Conservation (phyloP, 30 jellyfish, hydroid and myxozoan genomes). For the Phacellophora camtschatica region DNA sequence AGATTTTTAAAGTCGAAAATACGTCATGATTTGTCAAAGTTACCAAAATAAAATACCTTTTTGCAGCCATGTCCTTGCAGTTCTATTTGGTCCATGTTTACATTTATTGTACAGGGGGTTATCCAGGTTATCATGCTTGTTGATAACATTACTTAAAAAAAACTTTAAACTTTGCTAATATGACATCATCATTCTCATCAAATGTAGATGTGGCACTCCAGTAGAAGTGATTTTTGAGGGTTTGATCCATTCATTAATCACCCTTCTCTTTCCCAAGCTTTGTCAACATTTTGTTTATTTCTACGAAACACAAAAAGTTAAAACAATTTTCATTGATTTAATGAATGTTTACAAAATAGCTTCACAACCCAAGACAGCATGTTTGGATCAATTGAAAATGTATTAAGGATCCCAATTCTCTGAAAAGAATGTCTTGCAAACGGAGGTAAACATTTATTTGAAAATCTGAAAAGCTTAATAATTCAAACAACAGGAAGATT, state of each 20-base stretch:
- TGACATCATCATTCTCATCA: conserved; percentile 22
- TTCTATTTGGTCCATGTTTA: not conserved
- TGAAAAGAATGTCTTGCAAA: no score
- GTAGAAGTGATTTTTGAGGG: conserved; percentile 16
- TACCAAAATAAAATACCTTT: no score
- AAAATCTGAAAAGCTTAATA: no score
- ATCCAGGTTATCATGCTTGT: conserved; percentile 23
- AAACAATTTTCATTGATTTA: no score
- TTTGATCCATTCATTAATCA: conserved; percentile 7
- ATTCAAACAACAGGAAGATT: not conserved
- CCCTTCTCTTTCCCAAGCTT: not conserved
- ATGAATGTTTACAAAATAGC: no score
- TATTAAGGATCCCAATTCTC: no score
- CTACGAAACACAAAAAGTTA: no score
- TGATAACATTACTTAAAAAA: not conserved
- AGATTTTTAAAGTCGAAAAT: no score
- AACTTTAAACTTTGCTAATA: conserved; percentile 21
- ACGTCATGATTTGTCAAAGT: no score
- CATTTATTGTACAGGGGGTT: conserved; percentile 12
- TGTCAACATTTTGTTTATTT: not conserved
- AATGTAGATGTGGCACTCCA: conserved; percentile 46
- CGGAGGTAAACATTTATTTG: no score
- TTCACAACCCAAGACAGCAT: no score
- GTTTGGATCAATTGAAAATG: no score
- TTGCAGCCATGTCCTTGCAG: not conserved